Evolutionary conservation across 2,113 vertebrate genomes (phyloP), one percentile per base, ranked within the genome.

Genomic region (Tapirus terrestris): DNA sequence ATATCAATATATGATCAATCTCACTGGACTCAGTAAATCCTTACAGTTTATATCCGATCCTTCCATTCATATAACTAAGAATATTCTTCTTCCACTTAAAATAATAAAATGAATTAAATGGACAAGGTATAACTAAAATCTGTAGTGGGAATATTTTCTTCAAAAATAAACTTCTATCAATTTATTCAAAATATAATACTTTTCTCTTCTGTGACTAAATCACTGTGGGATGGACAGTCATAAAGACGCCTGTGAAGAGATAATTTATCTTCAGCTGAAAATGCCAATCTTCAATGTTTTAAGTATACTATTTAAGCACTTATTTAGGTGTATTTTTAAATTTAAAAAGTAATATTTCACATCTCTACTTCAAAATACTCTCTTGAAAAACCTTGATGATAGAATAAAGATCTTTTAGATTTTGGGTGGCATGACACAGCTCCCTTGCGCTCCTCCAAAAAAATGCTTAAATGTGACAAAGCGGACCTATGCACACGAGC

Each of bases 31-130:
- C 14, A 68, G n/a, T 45, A 93, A 56, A 88, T 67, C 2, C 29
- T 20, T 73, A 67, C 0, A 48, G 21, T 60, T 93, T 67, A 70
- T 48, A 94, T 33, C 3, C 7, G 61, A 11, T n/a, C 14, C 20
- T 82, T 82, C 53, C 23, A 81, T 48, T 75, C 29, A 65, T 65
- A 10, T 36, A 67, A 14, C 16, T 79, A 85, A 61, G 3, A 33
- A 48, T 51, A 65, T 75, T 53, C 25, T 21, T 65, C 25, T 75
- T 96, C 20, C 8, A 60, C 4, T 83, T 94, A 93, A 65, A 39
- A 51, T 83, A 85, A 58, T n/a, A 73, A 97, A 70, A 85, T 79
- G 12, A 89, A 77, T n/a, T 91, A 72, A 87, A 39, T 68, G 17
- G 23, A 43, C 2, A 88, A 51, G 6, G 0, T 33, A 53, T 60